Evolutionary conservation across 1,140 invertebrate genomes (phyloP), one percentile per base, ranked within the genome.

Genomic region (Dufourea novaeangliae): DNA sequence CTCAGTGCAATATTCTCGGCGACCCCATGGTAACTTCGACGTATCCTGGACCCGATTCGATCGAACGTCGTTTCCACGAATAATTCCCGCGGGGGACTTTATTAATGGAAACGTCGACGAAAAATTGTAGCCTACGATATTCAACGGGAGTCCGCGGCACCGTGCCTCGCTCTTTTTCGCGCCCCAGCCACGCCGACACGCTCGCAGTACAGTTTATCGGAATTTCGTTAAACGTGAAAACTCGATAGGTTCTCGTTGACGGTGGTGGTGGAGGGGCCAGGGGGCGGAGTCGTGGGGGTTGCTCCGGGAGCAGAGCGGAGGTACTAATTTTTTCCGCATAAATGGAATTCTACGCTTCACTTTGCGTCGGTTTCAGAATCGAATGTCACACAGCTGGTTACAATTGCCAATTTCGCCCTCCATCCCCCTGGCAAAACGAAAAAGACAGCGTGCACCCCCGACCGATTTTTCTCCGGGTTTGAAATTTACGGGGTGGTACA

Each of bases 201-300:
- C 46, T 52, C 64, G 44, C 34, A n/a, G n/a, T 39, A 29, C 70
- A 50, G 61, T 73, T 73, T 73, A 73, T 73, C 70, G 70, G 70
- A 64, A 64, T 73, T 73, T 73, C 61, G 70, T 73, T 73, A 64
- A 73, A 64, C 44, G 70, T 20, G 44, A 61, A 64, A 73, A 54
- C 44, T 73, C 70, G 70, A 73, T 73, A 39, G 61, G 20, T 52
- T 34, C 39, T 29, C 59, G 54, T 8, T 17, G 56, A 32, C 8
- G 69, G 32, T 8, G 25, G 34, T 5, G 39, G 14, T 1, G 20
- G 2, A 3, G 70, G 12, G 22, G 27, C 12, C 7, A 34, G 12
- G 5, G 57, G n/a, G 3, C 0, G 44, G 22, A 2, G 25, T 0
- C n/a, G 69, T 2, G 14, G 29, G 27, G 17, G 1, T 57, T n/a